phyloP scores from a whole-genome alignment of 2,797 vertebrate species.

The Triplophysa yarkandensis region DNA sequence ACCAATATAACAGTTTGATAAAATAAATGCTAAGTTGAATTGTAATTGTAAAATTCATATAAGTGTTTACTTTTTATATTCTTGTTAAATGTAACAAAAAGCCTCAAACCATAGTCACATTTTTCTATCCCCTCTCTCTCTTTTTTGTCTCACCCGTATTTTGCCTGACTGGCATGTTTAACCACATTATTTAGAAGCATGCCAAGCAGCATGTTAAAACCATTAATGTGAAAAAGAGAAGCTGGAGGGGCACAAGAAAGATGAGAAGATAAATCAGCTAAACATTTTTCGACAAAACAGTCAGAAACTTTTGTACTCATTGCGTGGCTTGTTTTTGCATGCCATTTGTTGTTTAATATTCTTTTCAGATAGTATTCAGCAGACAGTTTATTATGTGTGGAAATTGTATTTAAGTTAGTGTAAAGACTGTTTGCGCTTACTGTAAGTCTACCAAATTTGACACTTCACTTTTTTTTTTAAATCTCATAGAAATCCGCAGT shows the following conservation, averaged over 20 bases:
- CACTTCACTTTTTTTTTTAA: background rate
- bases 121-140: conserved; percentile 14
- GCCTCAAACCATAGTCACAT: background rate
- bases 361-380: background rate
- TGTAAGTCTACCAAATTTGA: background rate
- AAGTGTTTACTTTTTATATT: too few species aligned
- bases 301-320: conserved; percentile 1
- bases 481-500: background rate
- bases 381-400: background rate
- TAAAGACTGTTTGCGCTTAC: background rate
- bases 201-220: conserved; percentile 62
- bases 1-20: background rate
- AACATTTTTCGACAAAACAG: conserved; percentile 20
- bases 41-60: too few species aligned
- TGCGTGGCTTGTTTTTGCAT: conserved; percentile 13
- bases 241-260: conserved; percentile 22
- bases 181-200: conserved; percentile 44
- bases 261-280: conserved; percentile 23
- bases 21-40: too few species aligned
- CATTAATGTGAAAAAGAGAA: conserved; percentile 57
- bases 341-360: conserved; percentile 11
- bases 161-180: conserved; percentile 42
- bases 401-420: background rate
- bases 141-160: background rate
- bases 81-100: conserved; percentile 4